Evolutionary conservation across 2,797 vertebrate genomes (phyloP).

Genomic region (Xerus rutilus): DNA sequence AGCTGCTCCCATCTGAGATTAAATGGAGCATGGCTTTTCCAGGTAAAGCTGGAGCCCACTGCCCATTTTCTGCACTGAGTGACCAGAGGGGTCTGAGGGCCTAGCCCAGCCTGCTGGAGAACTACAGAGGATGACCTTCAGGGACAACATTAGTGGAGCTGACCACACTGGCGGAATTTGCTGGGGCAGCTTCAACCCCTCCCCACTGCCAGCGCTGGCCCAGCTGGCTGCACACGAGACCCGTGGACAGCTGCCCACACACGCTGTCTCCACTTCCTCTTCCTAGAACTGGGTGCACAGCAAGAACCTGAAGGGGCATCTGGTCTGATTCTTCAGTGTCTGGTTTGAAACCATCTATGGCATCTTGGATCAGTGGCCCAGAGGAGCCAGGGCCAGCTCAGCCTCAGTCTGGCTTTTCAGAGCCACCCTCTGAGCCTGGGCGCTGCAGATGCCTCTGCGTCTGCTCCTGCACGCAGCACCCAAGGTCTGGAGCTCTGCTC

Average conservation of each 20-base stretch:
- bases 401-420: background rate
- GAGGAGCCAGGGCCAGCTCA: background rate
- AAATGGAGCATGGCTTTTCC: background rate
- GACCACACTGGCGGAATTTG: background rate
- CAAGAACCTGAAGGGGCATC: accelerated
- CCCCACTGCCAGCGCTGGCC: background rate
- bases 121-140: background rate
- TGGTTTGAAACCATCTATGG: background rate
- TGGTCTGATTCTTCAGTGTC: background rate
- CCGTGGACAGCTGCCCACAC: background rate
- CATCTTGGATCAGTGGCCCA: background rate
- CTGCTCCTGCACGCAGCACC: background rate
- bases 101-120: background rate
- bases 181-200: accelerated
- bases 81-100: background rate
- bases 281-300: background rate
- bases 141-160: accelerated
- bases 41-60: background rate
- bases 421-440: background rate
- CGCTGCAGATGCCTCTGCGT: background rate
- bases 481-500: background rate
- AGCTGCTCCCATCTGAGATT: background rate
- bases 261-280: background rate
- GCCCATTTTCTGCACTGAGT: background rate
- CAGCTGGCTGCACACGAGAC: background rate